These are phyloP conservation scores for Eurystomus gularis DNA, from an alignment of 2,113 vertebrate genomes.

Conservation along the genomic window DNA sequence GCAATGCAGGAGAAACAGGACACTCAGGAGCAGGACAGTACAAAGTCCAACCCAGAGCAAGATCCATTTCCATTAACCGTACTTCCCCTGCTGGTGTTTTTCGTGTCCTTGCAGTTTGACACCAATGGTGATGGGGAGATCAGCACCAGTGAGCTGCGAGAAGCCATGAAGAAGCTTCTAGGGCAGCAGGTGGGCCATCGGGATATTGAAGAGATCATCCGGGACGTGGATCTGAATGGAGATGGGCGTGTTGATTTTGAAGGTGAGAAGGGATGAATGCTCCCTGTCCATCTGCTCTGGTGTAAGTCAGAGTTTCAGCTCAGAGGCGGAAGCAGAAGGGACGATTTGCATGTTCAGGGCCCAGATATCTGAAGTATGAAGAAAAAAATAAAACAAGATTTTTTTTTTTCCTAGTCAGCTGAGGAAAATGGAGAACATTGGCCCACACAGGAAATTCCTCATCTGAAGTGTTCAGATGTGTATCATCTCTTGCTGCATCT, in stretches of 20 bases:
- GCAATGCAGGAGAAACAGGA: neutral
- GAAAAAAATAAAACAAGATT: neutral
- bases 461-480: neutral
- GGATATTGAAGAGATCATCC: conserved; percentile 95
- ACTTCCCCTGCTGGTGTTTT: neutral
- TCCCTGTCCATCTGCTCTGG: neutral
- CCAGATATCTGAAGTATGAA: neutral
- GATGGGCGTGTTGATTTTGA: conserved; percentile 97
- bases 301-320: neutral
- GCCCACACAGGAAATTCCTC: neutral
- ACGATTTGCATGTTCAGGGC: neutral
- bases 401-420: neutral
- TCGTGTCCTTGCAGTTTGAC: conserved; percentile 83
- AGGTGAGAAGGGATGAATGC: conserved; percentile 74
- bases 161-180: conserved; percentile 96
- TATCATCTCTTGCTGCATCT: neutral
- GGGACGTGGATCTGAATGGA: conserved; percentile 95
- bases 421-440: neutral
- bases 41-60: neutral
- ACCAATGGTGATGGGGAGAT: conserved; percentile 96
- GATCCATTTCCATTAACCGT: neutral
- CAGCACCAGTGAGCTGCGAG: conserved; percentile 92
- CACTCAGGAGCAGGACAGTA: neutral
- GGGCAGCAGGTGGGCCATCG: conserved; percentile 95
- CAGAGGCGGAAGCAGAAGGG: neutral